These are phyloP conservation scores for Apostichopus parvimensis DNA, from an alignment of 35 echinoderm and acorn worm species.

Conservation along the genomic window DNA sequence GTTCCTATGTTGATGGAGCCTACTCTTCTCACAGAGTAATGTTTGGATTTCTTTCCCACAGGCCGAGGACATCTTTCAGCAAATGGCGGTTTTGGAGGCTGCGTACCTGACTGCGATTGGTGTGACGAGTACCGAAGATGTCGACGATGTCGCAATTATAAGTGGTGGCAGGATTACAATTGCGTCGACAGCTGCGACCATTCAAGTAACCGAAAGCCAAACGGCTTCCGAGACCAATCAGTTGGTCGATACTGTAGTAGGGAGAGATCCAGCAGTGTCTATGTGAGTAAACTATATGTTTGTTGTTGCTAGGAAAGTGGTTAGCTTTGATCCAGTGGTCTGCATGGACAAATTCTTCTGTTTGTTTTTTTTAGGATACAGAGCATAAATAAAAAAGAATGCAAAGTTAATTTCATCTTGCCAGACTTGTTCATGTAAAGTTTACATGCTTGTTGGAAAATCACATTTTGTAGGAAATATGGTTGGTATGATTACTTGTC, in stretches of 20 bases:
- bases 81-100: conserved; percentile 70
- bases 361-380: no score
- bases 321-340: no score
- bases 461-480: no score
- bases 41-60: background rate
- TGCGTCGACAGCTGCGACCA: conserved; percentile 67
- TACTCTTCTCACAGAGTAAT: no score
- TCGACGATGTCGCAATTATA: conserved; percentile 55
- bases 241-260: conserved; percentile 66
- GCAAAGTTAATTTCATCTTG: no score
- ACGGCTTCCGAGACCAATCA: background rate
- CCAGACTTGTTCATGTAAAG: no score
- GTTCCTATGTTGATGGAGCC: no score
- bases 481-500: no score
- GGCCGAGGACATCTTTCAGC: conserved; percentile 64
- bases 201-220: background rate
- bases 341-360: no score
- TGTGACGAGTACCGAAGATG: conserved; percentile 73
- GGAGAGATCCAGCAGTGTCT: conserved; percentile 33
- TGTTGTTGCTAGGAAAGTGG: background rate
- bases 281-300: conserved; percentile 7
- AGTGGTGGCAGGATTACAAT: conserved; percentile 76
- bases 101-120: conserved; percentile 64
- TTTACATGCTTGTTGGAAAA: no score
- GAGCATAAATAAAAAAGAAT: no score